Evolutionary conservation across 92 coral and sea anemone species (phyloP), one percentile per base, ranked within the genome.

Genomic region (Umimayanthus chanpuru): DNA sequence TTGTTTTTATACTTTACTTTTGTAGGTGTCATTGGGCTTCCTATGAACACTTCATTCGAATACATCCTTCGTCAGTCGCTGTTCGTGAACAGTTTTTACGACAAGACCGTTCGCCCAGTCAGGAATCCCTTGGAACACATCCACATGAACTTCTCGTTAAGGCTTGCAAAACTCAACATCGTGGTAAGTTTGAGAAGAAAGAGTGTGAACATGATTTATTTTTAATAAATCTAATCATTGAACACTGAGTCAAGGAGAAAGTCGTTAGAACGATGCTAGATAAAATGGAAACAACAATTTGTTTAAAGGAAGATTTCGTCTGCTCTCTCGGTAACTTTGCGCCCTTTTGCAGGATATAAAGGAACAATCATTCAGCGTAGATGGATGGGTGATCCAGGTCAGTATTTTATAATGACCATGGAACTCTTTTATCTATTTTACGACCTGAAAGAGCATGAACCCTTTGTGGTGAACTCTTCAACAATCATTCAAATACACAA

Each of bases 81-180:
- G 5, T 79, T 79, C 41, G 38, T 21, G 38, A n/a, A 20, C 10
- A 55, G 36, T 9, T 6, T 26, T 7, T 55, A 79, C 67, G 83
- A 79, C 68, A 53, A 55, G 38, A 55, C 83, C 14, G 83, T 79
- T 26, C 83, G 83, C 21, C 83, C 83, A 25, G 68, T 79, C 4
- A 29, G 5, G 4, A 2, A 79, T 36, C 83, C 83, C 4, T 6
- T 2, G 40, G 40, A 28, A 26, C 70, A 49, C 83, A 79, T 79
- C 61, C 43, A 49, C 5, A 10, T 79, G 83, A 79, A 79, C 21
- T 79, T 79, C 47, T 79, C 83, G 0, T 4, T 79, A 18, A 28
- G 83, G 61, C 66, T 79, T 4, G 68, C 30, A 23, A 79, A 79
- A 79, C 9, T 79, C 9, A 53, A 79, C 36, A 29, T 29, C 9